These are phyloP conservation scores for Theonella swinhoei DNA, from an alignment of 37 sponge, comb jelly and placozoan species.

Conservation along the genomic window DNA sequence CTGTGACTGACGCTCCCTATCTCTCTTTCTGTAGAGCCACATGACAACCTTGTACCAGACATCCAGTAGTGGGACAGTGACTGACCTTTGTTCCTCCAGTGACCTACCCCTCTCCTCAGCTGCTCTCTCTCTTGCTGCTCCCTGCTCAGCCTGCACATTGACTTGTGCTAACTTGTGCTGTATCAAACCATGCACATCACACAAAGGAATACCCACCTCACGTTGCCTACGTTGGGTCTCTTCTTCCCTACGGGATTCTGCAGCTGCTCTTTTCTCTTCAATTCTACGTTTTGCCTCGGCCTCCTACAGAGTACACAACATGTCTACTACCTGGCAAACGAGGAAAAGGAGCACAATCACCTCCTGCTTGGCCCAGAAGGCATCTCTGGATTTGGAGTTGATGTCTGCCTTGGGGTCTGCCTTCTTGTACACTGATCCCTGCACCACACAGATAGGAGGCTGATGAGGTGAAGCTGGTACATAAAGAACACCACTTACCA, in stretches of 20 bases:
- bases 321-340: neutral
- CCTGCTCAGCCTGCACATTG: conserved; percentile 19
- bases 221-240: conserved; percentile 60
- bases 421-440: conserved; percentile 88
- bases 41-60: too few species aligned
- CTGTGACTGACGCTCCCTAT: neutral
- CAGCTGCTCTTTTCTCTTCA: conserved; percentile 35
- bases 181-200: too few species aligned
- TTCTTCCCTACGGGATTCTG: conserved; percentile 26
- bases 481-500: conserved; percentile 45
- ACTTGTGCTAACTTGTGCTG: neutral
- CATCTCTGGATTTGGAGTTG: conserved; percentile 44
- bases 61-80: too few species aligned
- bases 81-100: conserved; percentile 77
- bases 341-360: neutral
- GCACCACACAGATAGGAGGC: conserved; percentile 2
- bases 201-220: conserved; percentile 28
- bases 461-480: neutral
- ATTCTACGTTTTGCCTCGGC: conserved; percentile 33
- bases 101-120: conserved; percentile 35
- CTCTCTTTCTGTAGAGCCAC: neutral
- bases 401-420: conserved; percentile 77
- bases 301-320: conserved; percentile 29
- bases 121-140: conserved; percentile 34
- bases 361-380: conserved; percentile 87